phyloP scores from a whole-genome alignment of 1,140 invertebrate genomes.

The Brachystomella parvula region DNA sequence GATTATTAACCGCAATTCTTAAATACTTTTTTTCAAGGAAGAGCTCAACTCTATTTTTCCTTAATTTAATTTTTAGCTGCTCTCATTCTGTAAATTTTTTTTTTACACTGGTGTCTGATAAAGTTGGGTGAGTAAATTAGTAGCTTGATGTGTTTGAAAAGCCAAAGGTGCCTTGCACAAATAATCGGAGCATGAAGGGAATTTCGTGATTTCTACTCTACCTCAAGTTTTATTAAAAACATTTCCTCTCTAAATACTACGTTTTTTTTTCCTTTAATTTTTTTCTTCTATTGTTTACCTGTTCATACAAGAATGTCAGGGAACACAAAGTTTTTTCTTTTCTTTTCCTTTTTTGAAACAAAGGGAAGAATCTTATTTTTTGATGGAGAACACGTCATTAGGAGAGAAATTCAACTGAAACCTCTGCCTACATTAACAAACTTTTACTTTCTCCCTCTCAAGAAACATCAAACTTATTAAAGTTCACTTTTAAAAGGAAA shows the following conservation, averaged over 20 bases:
- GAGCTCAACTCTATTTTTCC: background rate
- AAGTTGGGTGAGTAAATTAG: background rate
- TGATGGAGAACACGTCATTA: background rate
- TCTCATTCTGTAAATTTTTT: background rate
- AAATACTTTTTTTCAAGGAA: slow-evolving; percentile 7
- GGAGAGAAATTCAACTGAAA: no score
- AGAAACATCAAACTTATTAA: background rate
- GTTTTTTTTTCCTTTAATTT: background rate
- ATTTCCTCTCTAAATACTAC: background rate
- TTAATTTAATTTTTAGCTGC: background rate
- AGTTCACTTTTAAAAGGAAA: background rate
- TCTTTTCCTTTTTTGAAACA: background rate
- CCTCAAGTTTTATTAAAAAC: background rate
- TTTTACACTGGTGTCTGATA: background rate
- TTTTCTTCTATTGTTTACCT: no score
- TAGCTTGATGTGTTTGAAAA: background rate
- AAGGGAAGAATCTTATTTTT: background rate
- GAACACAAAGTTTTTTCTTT: background rate
- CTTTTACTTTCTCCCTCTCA: background rate
- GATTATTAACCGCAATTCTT: no score
- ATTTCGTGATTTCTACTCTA: background rate
- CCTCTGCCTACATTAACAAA: no score
- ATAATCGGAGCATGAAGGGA: slow-evolving; percentile 1
- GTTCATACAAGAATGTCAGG: no score
- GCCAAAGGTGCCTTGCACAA: background rate